Conservation (phyloP, 2,797 vertebrate genomes). For the Fistularia tabacaria region DNA sequence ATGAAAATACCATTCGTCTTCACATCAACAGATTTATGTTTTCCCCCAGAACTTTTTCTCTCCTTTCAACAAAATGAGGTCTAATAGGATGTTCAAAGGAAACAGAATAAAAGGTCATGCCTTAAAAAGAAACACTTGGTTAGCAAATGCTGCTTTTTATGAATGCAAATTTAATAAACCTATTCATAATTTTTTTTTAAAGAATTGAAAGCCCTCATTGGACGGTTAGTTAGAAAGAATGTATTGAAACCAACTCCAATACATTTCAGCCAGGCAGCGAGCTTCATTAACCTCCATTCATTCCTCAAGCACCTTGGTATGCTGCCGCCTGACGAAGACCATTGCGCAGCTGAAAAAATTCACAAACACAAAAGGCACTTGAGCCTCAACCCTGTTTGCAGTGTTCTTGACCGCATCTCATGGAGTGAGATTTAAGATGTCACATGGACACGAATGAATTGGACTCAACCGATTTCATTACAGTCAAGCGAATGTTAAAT, state of each 20-base stretch:
- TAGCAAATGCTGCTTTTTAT: too few species aligned
- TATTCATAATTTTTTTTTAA: background rate
- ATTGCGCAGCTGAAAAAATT: constrained; percentile 12
- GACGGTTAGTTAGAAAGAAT: constrained; percentile 26
- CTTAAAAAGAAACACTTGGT: background rate
- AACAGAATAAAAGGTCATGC: constrained; percentile 7
- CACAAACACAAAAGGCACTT: constrained; percentile 33
- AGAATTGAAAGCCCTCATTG: constrained; percentile 16
- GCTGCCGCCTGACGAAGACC: constrained; percentile 25
- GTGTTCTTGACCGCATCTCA: constrained; percentile 26
- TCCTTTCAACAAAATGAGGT: constrained; percentile 37
- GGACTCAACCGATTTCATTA: constrained; percentile 16
- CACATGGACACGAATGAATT: constrained; percentile 15
- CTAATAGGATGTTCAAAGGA: constrained; percentile 8
- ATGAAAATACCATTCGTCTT: background rate
- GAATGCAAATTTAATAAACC: too few species aligned
- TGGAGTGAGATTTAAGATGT: constrained; percentile 20
- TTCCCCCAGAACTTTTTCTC: constrained; percentile 19
- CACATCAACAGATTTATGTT: constrained; percentile 7
- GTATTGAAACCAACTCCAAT: constrained; percentile 26
- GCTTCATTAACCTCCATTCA: constrained; percentile 40
- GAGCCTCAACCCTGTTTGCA: constrained; percentile 8
- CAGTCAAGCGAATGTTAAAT: too few species aligned
- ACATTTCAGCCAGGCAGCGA: constrained; percentile 14
- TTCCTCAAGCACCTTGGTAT: constrained; percentile 24